Evolutionary conservation across 2,797 vertebrate species (phyloP), one percentile per base, ranked within the genome.

Genomic region (Alosa sapidissima): DNA sequence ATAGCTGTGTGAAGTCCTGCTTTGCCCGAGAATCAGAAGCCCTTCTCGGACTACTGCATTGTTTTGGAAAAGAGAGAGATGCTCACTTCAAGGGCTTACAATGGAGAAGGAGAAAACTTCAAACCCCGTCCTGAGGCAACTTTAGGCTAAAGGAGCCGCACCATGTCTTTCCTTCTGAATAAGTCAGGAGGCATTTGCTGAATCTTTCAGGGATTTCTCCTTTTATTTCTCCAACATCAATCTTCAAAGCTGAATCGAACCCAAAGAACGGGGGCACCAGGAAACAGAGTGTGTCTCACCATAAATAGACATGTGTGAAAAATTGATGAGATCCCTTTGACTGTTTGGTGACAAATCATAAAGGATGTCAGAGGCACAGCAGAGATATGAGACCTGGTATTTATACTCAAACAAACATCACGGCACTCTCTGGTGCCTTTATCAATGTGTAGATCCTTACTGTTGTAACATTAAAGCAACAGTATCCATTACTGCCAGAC

Each of bases 171-270:
- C 49, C 48, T 9, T 49, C 48, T 49, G 48, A 49, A 49, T 49
- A 49, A 49, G 48, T 9, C 48, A 49, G 48, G 5, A 8, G 41
- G 7, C 72, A 78, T 78, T 78, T 78, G 72, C 72, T 78, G 16
- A 78, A 78, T 78, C 41, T 78, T 78, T 78, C 36, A 47, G 36
- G 72, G 16, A 47, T 78, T 47, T 21, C 21, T 75, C 72, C 7
- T 78, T 47, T 47, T 45, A 21, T 8, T 45, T 78, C 72, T 47
- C 72, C 41, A 9, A 19, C 1, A 0, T 3, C 72, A 78, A 21
- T 78, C 72, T 78, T 78, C 72, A 78, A 78, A 78, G 72, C 72
- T 47, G 5, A 65, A 65, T 65, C n/a, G 60, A 45, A 47, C 16
- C 16, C 41, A 19, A 45, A 21, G 28, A 72, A 36, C 10, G 13